Evolutionary conservation across 2,113 vertebrate species (phyloP).

Genomic region (Chloropsis hardwickii): DNA sequence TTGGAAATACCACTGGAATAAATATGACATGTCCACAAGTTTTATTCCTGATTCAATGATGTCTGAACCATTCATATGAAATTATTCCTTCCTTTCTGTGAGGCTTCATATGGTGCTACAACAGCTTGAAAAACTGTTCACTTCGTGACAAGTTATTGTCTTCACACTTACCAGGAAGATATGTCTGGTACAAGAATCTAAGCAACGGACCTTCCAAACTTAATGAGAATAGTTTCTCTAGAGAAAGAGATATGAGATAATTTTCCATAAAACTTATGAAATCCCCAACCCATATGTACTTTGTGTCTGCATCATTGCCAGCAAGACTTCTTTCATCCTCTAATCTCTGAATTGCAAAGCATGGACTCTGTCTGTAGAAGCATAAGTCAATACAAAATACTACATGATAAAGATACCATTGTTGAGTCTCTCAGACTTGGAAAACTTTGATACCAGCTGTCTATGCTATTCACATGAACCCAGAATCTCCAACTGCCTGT

Average conservation of each 20-base stretch:
- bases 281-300: not conserved
- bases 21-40: not conserved
- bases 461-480: not conserved
- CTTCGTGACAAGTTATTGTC: not conserved
- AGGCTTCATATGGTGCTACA: not conserved
- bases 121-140: not conserved
- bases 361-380: not conserved
- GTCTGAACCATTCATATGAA: not conserved
- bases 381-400: not conserved
- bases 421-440: not conserved
- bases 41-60: not conserved
- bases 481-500: not conserved
- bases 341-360: not conserved
- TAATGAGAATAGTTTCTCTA: not conserved
- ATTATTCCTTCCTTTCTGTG: not conserved
- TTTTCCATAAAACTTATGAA: not conserved
- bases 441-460: not conserved
- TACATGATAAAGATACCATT: not conserved
- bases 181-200: not conserved
- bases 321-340: not conserved
- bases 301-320: not conserved
- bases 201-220: not conserved
- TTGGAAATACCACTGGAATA: not conserved
- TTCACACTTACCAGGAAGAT: not conserved
- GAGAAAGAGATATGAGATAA: not conserved